Conservation (phyloP, 2,888 invertebrate species). For the Amitus sp. region DNA sequence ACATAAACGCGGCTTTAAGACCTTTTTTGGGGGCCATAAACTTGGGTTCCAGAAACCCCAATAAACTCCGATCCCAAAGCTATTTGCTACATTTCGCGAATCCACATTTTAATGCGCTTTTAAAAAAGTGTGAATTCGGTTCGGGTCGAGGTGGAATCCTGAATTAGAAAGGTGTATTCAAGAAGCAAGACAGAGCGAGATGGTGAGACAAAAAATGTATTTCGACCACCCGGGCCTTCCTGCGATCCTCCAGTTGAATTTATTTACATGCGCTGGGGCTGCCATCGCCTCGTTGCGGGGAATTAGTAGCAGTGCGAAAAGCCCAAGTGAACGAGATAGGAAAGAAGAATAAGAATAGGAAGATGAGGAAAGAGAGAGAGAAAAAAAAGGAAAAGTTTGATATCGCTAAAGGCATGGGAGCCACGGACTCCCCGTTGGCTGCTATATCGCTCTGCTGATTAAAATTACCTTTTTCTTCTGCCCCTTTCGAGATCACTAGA, state of each 20-base stretch:
- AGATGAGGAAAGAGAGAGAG: conserved; percentile 13
- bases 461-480: conserved; percentile 52
- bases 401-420: conserved; percentile 13
- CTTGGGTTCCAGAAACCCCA: too few relatives aligned
- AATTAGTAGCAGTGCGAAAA: conserved; percentile 53
- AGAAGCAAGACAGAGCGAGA: background rate
- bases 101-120: conserved; percentile 22
- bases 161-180: conserved; percentile 34
- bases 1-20: background rate
- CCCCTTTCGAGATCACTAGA: conserved; percentile 47
- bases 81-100: conserved; percentile 22
- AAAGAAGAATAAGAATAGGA: conserved; percentile 25
- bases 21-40: too few relatives aligned
- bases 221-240: conserved; percentile 37
- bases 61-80: conserved; percentile 27
- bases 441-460: conserved; percentile 59
- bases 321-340: conserved; percentile 4
- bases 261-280: conserved; percentile 31
- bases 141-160: conserved; percentile 26
- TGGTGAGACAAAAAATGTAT: conserved; percentile 34
- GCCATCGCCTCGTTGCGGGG: conserved; percentile 58
- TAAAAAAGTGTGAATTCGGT: conserved; percentile 30
- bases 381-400: conserved; percentile 12
- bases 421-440: conserved; percentile 54
- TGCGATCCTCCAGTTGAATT: conserved; percentile 30